Base-by-base conservation (phyloP, 2,888 invertebrate genomes). In the Hydropsyche betteni region DNA sequence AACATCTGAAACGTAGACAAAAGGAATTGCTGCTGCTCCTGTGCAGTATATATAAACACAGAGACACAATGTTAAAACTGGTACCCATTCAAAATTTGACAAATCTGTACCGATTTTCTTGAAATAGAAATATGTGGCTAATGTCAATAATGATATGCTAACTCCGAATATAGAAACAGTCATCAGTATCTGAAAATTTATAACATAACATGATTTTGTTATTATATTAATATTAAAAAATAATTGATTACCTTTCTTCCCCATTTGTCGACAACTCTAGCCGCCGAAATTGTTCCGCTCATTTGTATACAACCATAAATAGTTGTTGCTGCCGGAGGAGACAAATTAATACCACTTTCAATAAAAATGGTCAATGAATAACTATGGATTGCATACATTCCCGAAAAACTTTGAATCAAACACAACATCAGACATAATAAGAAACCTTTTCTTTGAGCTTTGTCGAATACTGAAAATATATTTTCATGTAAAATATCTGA, bases 291-390 rank as follows among this genome's bases (percentile, higher is more conserved):
- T 6, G 78, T 53, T 12, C 78, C 78, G n/a, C 69, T n/a, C 24
- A 78, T 58, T 53, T 78, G 78, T n/a, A 78, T 76, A 38, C 53
- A 68, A 10, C 78, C 76, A n/a, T 78, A 78, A 4, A 78, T 12
- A 0, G 53, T 34, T 6, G 78, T 36, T 4, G 78, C 78, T 10
- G 68, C 74, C 51, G 74, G 74, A 0, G 76, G 36, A 8, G 74
- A 16, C 16, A 78, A 16, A 7, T 16, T 38, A 5, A 52, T 68
- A 12, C 78, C 78, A 24, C 78, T 71, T 61, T 76, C 36, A 72
- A 78, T 33, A 61, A 78, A 78, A 16, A 78, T 78, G 64, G 76
- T 24, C 6, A 78, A 52, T 10, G 78, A 70, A 50, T 78, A 76
- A 44, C 76, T 76, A 68, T 78, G 76, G 2, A 78, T 69, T 2